These are phyloP conservation scores for Meteorus sp. DNA, from an alignment of 1,140 invertebrate genomes.

Conservation along the genomic window DNA sequence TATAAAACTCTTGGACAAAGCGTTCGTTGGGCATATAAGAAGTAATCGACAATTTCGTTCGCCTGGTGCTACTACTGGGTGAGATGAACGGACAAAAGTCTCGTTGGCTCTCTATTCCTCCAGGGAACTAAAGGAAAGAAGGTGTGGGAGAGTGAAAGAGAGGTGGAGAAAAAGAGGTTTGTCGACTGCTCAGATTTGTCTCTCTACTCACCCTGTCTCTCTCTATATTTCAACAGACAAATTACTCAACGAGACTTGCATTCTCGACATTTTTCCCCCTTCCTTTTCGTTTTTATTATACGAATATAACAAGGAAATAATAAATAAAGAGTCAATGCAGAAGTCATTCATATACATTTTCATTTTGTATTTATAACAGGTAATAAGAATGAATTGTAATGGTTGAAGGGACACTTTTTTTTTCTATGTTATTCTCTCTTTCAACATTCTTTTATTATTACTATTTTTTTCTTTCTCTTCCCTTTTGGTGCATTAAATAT, in stretches of 20 bases:
- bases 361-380: constrained; percentile 1
- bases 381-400: constrained; percentile 14
- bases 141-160: not conserved
- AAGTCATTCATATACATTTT: constrained; percentile 14
- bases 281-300: not conserved
- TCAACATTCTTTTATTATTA: not conserved
- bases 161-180: not conserved
- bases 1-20: constrained; percentile 17
- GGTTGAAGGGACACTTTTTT: constrained; percentile 3
- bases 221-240: not conserved
- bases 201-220: not conserved
- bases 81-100: constrained; percentile 19
- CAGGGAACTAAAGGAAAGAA: no score
- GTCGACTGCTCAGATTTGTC: constrained; percentile 12
- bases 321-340: not conserved
- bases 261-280: not conserved
- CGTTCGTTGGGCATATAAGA: constrained; percentile 22
- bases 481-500: constrained; percentile 14
- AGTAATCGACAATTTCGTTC: constrained; percentile 25
- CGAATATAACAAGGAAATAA: not conserved
- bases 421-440: no score
- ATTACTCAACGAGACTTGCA: not conserved
- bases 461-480: not conserved
- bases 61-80: not conserved
- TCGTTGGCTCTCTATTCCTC: constrained; percentile 17